A percentile compares a stretch with the other conserved stretches of the same genome.
These are phyloP conservation scores for Setipinna tenuifilis DNA, from an alignment of 2,797 vertebrate species.

Conservation along the genomic window DNA sequence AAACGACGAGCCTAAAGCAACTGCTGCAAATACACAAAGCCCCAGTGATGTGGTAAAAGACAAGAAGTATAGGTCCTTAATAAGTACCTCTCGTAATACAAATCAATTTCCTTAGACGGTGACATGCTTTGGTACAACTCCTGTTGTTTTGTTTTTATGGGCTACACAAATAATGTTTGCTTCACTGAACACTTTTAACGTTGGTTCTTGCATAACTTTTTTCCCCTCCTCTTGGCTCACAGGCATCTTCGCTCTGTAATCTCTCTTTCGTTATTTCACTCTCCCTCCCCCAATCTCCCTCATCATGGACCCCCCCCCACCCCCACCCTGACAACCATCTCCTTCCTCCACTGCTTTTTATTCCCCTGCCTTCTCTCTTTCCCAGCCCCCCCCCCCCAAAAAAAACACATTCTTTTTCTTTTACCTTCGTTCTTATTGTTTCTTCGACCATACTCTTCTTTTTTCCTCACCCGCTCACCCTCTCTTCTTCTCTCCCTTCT, in stretches of 20 bases:
- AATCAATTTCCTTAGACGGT: too few species aligned
- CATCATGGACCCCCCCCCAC: not conserved
- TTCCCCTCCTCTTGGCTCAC: not conserved
- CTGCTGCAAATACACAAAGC: not conserved
- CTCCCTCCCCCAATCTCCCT: not conserved
- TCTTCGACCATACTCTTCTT: not conserved
- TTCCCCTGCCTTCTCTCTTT: conserved; percentile 7
- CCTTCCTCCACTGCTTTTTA: not conserved
- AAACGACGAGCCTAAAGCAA: not conserved
- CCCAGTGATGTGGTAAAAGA: not conserved
- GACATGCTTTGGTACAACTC: too few species aligned
- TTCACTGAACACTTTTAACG: too few species aligned
- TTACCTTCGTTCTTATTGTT: not conserved
- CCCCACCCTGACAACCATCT: not conserved
- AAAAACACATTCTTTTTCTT: not conserved
- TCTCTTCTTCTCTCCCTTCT: not conserved
- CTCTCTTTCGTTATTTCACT: conserved; percentile 7
- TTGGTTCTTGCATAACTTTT: not conserved
- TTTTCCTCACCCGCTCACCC: too few species aligned
- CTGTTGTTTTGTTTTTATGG: too few species aligned
- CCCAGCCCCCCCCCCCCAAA: not conserved
- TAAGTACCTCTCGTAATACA: not conserved
- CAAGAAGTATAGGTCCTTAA: not conserved
- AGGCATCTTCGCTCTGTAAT: not conserved
- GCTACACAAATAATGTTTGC: too few species aligned